Conservation (phyloP, 2,888 invertebrate genomes). For the Platypus cylindrus region DNA sequence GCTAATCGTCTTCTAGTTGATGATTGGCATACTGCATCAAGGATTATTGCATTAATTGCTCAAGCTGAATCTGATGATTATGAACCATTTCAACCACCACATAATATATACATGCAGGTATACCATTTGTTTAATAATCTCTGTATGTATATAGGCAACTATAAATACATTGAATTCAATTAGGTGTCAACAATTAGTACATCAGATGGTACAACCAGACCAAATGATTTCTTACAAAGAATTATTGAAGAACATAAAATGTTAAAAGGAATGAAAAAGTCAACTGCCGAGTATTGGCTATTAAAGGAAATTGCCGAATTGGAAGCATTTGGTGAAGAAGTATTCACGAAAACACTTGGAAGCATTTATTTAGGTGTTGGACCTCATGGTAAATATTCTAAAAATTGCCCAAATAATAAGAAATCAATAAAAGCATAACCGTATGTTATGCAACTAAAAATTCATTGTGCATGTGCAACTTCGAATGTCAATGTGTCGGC, state of each 20-base stretch:
- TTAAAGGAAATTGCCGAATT: slow-evolving; percentile 68
- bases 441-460: too few relatives aligned
- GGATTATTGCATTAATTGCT: slow-evolving; percentile 64
- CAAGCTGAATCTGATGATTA: slow-evolving; percentile 64
- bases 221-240: slow-evolving; percentile 48
- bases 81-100: slow-evolving; percentile 46
- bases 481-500: too few relatives aligned
- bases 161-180: slow-evolving; percentile 1
- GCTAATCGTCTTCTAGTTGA: slow-evolving; percentile 60
- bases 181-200: slow-evolving; percentile 51
- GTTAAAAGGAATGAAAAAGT: slow-evolving; percentile 46
- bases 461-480: too few relatives aligned
- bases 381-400: slow-evolving; percentile 44
- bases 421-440: neutral
- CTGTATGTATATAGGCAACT: neutral
- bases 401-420: neutral
- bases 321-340: slow-evolving; percentile 72
- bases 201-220: slow-evolving; percentile 42
- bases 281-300: slow-evolving; percentile 74
- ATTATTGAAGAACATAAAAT: slow-evolving; percentile 51
- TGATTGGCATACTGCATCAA: slow-evolving; percentile 55
- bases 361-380: slow-evolving; percentile 58
- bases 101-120: slow-evolving; percentile 39
- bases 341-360: slow-evolving; percentile 54
- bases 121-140: neutral